These are phyloP conservation scores for Epizoanthus scotinus DNA, from an alignment of 92 coral and sea anemone genomes.

Conservation along the genomic window DNA sequence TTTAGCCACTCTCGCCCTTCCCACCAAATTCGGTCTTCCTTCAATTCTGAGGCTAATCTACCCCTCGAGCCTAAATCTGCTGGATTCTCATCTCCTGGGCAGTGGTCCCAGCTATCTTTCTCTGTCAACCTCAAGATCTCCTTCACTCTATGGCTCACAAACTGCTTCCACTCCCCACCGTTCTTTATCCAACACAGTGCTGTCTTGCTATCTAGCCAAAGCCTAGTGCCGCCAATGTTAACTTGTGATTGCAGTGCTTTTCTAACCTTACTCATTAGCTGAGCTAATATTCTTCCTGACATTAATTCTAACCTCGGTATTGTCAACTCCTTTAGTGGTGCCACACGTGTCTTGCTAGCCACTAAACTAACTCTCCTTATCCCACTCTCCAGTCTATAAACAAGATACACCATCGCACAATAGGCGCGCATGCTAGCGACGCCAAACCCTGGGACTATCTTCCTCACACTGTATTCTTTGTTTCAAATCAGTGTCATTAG, in stretches of 20 bases:
- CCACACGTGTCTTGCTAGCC: conserved; percentile 7
- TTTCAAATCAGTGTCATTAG: background rate
- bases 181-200: conserved; percentile 50
- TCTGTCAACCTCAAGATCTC: conserved; percentile 12
- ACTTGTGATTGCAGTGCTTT: background rate
- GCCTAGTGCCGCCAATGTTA: background rate
- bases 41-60: conserved; percentile 8
- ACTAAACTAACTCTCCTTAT: background rate
- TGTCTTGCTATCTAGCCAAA: conserved; percentile 29
- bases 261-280: background rate
- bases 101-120: background rate
- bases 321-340: background rate
- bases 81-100: background rate
- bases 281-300: conserved; percentile 16
- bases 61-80: conserved; percentile 22
- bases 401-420: background rate
- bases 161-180: conserved; percentile 45
- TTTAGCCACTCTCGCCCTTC: conserved; percentile 26
- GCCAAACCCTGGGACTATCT: background rate
- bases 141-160: conserved; percentile 33
- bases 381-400: background rate
- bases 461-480: no score
- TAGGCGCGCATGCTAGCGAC: background rate
- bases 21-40: conserved; percentile 14
- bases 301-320: background rate